phyloP scores from a whole-genome alignment of 35 echinoderm and acorn worm genomes.

The Lytechinus variegatus region DNA sequence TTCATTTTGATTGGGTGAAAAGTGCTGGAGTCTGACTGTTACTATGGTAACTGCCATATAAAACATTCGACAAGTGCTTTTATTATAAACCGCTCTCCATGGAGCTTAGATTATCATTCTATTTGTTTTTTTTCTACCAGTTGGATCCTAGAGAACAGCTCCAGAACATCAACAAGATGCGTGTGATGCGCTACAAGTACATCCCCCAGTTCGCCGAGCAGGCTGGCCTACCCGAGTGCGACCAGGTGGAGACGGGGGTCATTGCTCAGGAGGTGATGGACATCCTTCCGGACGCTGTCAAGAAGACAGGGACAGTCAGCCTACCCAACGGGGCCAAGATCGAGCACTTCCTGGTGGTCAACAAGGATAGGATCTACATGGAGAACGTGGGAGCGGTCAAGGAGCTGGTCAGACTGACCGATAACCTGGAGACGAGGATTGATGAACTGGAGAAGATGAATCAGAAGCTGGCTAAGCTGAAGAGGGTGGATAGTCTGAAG shows the following conservation, averaged over 20 bases:
- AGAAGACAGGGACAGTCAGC: constrained; percentile 65
- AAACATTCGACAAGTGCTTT: too few relatives aligned
- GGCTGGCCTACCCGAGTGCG: constrained; percentile 78
- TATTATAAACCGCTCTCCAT: too few relatives aligned
- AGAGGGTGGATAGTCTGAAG: constrained; percentile 87
- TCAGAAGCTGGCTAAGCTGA: constrained; percentile 78
- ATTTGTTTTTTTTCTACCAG: constrained; percentile 32
- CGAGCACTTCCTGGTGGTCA: constrained; percentile 93
- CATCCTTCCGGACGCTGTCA: constrained; percentile 85
- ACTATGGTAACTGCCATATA: too few relatives aligned
- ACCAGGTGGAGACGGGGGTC: constrained; percentile 83
- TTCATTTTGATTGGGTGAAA: too few relatives aligned
- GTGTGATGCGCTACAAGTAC: constrained; percentile 85
- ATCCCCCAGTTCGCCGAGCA: constrained; percentile 78
- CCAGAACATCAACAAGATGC: constrained; percentile 79
- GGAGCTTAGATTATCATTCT: too few relatives aligned
- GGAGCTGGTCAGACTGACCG: constrained; percentile 85
- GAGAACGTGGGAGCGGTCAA: constrained; percentile 97
- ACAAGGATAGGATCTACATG: constrained; percentile 98
- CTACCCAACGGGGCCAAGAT: constrained; percentile 73
- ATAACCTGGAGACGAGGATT: constrained; percentile 91
- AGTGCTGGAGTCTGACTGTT: too few relatives aligned
- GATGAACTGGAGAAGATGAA: constrained; percentile 97
- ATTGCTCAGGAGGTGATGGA: constrained; percentile 89
- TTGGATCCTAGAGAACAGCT: constrained; percentile 80